Percentiles rank a stretch among this genome's conserved stretches.
Evolutionary conservation across 2,797 vertebrate species (phyloP).

Genomic region (Echeneis naucrates): DNA sequence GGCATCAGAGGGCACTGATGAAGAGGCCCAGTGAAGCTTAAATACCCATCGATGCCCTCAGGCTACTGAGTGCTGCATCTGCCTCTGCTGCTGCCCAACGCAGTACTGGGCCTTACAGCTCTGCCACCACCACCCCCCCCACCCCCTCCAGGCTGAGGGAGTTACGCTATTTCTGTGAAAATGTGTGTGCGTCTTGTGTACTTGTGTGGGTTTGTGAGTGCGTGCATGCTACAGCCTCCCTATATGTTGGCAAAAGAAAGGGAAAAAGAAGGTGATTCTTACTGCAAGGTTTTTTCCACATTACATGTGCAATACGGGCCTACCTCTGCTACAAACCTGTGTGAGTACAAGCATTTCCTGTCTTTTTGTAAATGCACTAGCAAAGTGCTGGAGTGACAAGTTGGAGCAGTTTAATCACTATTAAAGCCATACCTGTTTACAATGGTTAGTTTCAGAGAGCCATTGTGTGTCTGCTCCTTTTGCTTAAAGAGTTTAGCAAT

Average conservation of each 20-base stretch:
- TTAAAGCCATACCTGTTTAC: constrained; percentile 70
- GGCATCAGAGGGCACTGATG: constrained; percentile 68
- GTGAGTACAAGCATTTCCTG: constrained; percentile 3
- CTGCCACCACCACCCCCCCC: no score
- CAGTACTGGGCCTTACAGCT: constrained; percentile 58
- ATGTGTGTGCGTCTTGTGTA: constrained; percentile 27
- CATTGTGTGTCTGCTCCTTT: constrained; percentile 28
- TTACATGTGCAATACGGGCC: background rate
- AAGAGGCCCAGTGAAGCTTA: constrained; percentile 76
- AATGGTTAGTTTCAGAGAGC: constrained; percentile 41
- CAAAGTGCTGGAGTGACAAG: constrained; percentile 45
- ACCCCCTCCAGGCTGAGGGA: constrained; percentile 53
- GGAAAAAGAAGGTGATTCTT: no score
- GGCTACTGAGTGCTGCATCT: constrained; percentile 64
- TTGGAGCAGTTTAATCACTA: constrained; percentile 58
- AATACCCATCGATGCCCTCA: constrained; percentile 64
- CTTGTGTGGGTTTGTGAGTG: background rate
- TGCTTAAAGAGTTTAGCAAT: background rate
- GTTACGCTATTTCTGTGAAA: constrained; percentile 38
- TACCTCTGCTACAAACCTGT: constrained; percentile 10
- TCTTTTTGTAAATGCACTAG: constrained; percentile 2
- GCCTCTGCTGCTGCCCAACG: constrained; percentile 62
- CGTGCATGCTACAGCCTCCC: background rate
- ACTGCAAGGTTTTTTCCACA: background rate
- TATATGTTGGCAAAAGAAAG: constrained; percentile 16